Evolutionary conservation across 2,113 vertebrate genomes (phyloP).

Genomic region (Hipposideros armiger): DNA sequence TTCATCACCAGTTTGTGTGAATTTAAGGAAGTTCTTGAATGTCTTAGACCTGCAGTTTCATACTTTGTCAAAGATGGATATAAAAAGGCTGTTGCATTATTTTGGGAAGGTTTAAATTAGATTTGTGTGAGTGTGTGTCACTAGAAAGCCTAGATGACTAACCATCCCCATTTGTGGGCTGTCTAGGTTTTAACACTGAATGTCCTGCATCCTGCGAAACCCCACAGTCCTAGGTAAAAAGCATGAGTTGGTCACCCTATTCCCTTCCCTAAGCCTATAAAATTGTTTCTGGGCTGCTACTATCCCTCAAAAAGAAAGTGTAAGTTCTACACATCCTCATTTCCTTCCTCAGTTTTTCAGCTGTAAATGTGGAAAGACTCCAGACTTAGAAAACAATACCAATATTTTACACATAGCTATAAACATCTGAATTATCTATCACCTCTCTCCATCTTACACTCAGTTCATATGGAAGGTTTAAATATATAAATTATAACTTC

Average conservation of each 20-base stretch:
- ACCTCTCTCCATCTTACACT: background rate
- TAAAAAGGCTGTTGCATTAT: background rate
- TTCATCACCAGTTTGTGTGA: background rate
- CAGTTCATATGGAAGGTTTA: background rate
- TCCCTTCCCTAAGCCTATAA: background rate
- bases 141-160: background rate
- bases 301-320: background rate
- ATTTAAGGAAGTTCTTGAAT: background rate
- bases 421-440: background rate
- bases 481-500: background rate
- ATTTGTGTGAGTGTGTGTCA: background rate
- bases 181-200: background rate
- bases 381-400: background rate
- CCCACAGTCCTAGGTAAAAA: background rate
- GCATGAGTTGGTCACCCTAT: background rate
- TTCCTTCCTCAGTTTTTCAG: conserved; percentile 61
- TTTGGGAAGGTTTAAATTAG: background rate
- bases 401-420: background rate
- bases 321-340: background rate
- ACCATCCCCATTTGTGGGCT: background rate
- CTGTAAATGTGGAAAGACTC: background rate
- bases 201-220: background rate
- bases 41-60: background rate
- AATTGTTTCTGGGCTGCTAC: background rate
- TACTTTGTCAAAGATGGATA: background rate